Base-by-base conservation (phyloP, 2,888 invertebrate species). In the Pelosia muscerda region DNA sequence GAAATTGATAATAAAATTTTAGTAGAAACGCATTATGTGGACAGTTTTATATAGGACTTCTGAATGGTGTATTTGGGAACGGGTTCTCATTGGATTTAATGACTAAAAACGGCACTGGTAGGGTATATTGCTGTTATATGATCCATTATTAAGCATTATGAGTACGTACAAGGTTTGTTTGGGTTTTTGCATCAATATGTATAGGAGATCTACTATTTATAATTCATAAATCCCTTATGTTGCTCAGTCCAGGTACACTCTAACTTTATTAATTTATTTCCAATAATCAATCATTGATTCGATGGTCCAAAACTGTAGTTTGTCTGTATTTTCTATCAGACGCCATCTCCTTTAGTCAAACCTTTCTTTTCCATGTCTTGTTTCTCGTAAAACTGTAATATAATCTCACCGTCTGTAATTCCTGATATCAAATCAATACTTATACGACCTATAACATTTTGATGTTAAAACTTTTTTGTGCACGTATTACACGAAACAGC, bases 1-100 rank as follows among this genome's bases (percentile, higher is more conserved):
- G 86, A 90, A 88, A 92, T 92, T 91, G 93, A 91, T 92, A 90
- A 92, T 93, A 92, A 92, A 91, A 91, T 92, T 92, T 92, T 89
- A 92, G 86, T 89, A 88, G 80, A 82, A 83, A 73, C 80, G 81
- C 85, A 87, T 90, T 88, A 89, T 82, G 82, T 76, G 82, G 83
- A 85, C 86, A 87, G 84, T 87, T 84, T 83, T 88, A 82, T 84
- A 83, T 86, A 70, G 59, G 26, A 19, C 25, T 57, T 58, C 34
- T n/a, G 22, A 64, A 34, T 66, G 57, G 59, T 68, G 42, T 66
- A 63, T 69, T 65, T 67, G 38, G 56, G 22, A 63, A 71, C 49
- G 53, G 54, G 60, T 66, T 66, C 61, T 34, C n/a, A 13, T 26
- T 19, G 56, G 31, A 68, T 64, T 66, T 67, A 58, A 59, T 60